phyloP scores from a whole-genome alignment of 2,888 invertebrate genomes.

The Dyspetes luteomarginatus region DNA sequence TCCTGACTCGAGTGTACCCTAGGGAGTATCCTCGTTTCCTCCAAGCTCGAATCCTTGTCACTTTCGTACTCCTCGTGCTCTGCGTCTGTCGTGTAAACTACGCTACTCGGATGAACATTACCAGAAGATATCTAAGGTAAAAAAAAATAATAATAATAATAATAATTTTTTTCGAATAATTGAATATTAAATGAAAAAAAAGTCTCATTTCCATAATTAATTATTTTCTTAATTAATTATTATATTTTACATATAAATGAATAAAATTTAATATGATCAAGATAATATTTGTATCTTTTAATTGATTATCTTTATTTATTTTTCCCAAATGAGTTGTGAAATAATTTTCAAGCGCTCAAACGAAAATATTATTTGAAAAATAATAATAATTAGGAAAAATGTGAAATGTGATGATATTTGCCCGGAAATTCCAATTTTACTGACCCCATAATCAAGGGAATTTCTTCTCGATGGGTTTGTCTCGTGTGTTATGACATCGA shows the following conservation, averaged over 20 bases:
- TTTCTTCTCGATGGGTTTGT: conserved; percentile 70
- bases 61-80: conserved; percentile 66
- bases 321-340: no score
- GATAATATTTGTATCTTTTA: no score
- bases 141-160: not conserved
- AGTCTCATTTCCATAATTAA: not conserved
- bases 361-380: no score
- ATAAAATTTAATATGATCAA: no score
- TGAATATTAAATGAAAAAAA: not conserved
- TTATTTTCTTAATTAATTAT: not conserved
- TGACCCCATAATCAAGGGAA: conserved; percentile 70
- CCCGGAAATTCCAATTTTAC: conserved; percentile 15
- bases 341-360: no score
- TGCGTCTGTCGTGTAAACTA: conserved; percentile 38
- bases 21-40: conserved; percentile 62
- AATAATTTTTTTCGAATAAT: not conserved
- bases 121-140: conserved; percentile 35
- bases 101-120: conserved; percentile 13
- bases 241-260: no score
- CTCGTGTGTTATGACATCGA: conserved; percentile 73
- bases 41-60: conserved; percentile 71
- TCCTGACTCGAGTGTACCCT: conserved; percentile 44
- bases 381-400: no score
- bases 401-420: not conserved
- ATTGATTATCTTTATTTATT: no score